These are phyloP conservation scores for Petrosia ficiformis DNA, from an alignment of 37 sponge, comb jelly and placozoan species.

Conservation along the genomic window DNA sequence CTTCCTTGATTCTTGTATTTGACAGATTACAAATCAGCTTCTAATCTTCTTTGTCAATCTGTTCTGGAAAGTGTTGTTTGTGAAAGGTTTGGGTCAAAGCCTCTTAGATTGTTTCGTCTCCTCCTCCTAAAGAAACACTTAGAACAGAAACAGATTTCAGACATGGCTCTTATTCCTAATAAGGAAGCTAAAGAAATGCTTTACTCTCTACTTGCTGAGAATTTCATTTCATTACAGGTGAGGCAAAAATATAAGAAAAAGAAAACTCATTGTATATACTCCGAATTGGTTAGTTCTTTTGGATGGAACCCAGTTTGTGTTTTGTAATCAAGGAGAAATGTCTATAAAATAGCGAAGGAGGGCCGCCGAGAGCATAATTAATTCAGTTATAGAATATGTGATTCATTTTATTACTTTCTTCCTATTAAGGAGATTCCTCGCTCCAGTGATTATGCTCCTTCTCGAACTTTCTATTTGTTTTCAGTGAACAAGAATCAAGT, in stretches of 20 bases:
- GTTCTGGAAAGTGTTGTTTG: constrained; percentile 64
- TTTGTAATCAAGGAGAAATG: too few relatives aligned
- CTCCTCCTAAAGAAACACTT: constrained; percentile 68
- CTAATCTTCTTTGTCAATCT: constrained; percentile 47
- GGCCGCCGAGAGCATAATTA: too few relatives aligned
- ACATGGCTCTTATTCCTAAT: constrained; percentile 88
- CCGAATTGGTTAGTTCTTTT: too few relatives aligned
- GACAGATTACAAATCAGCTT: constrained; percentile 41
- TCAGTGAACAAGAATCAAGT: constrained; percentile 69
- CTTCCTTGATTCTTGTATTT: neutral
- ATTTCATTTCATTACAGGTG: constrained; percentile 78
- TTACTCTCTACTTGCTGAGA: constrained; percentile 82
- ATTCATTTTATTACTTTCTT: neutral
- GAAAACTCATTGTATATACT: too few relatives aligned
- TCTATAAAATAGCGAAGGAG: too few relatives aligned
- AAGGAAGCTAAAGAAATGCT: constrained; percentile 94
- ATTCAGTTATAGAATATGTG: neutral
- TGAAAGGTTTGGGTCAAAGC: constrained; percentile 82
- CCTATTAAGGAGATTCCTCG: constrained; percentile 80
- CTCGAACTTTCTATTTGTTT: constrained; percentile 90
- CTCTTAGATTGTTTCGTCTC: constrained; percentile 72
- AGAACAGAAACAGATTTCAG: constrained; percentile 89
- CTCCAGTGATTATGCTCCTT: constrained; percentile 85
- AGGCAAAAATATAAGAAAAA: neutral
- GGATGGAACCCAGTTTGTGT: too few relatives aligned